phyloP scores from a whole-genome alignment of 2,113 vertebrate species.

The Sylvilagus bachmani region DNA sequence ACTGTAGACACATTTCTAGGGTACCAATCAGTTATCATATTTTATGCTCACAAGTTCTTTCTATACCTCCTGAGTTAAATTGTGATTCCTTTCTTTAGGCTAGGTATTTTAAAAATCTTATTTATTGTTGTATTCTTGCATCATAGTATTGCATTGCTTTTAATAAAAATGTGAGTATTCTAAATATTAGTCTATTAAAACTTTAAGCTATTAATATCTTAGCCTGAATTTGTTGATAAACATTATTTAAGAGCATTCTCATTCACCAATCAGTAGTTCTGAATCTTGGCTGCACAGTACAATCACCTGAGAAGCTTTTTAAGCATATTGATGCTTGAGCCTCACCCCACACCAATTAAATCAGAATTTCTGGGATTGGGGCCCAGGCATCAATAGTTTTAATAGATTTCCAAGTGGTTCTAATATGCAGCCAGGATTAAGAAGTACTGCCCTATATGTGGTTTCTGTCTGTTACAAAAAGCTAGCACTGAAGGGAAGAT shows the following conservation, averaged over 20 bases:
- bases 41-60: neutral
- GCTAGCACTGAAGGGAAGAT: conserved; percentile 48
- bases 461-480: conserved; percentile 68
- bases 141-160: conserved; percentile 58
- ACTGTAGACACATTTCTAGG: conserved; percentile 28
- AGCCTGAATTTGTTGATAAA: conserved; percentile 75
- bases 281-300: conserved; percentile 71
- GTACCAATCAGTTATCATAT: neutral
- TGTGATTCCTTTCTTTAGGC: conserved; percentile 50
- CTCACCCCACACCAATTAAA: conserved; percentile 81
- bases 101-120: conserved; percentile 48
- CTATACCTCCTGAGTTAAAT: conserved; percentile 33
- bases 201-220: conserved; percentile 77
- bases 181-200: conserved; percentile 80
- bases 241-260: conserved; percentile 73
- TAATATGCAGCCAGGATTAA: conserved; percentile 76
- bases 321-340: conserved; percentile 74
- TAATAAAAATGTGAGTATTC: conserved; percentile 75
- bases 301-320: conserved; percentile 75
- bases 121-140: conserved; percentile 70
- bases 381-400: conserved; percentile 80
- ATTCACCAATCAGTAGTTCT: conserved; percentile 60
- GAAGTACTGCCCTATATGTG: conserved; percentile 50
- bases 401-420: conserved; percentile 79
- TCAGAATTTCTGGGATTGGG: conserved; percentile 78